These are phyloP conservation scores for Malurus alboscapulatus DNA, from an alignment of 2,113 vertebrate species.

Conservation along the genomic window DNA sequence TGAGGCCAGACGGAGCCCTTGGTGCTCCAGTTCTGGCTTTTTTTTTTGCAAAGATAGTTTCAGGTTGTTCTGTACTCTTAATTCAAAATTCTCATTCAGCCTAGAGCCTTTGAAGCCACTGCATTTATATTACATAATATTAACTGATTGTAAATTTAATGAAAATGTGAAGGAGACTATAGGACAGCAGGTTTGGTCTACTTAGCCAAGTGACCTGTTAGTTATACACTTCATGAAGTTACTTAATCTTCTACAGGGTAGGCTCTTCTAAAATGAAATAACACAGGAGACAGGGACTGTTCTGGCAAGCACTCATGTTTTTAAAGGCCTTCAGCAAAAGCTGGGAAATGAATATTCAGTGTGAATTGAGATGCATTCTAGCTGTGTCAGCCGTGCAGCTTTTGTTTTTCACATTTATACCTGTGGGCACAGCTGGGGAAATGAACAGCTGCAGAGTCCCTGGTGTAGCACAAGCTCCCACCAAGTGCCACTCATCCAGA, in stretches of 20 bases:
- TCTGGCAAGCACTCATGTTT: not conserved
- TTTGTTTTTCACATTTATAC: not conserved
- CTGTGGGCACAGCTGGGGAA: not conserved
- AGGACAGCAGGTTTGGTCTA: conserved; percentile 16
- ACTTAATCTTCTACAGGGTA: not conserved
- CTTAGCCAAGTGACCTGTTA: conserved; percentile 31
- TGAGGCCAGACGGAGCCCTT: not conserved
- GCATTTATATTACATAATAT: conserved; percentile 43
- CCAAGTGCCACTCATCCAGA: not conserved
- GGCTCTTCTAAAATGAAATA: not conserved
- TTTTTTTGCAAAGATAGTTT: not conserved
- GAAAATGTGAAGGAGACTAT: conserved; percentile 27
- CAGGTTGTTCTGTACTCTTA: conserved; percentile 17
- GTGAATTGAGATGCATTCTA: not conserved
- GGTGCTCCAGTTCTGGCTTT: not conserved
- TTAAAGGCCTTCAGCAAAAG: not conserved
- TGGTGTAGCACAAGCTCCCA: not conserved
- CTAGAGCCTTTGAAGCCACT: conserved; percentile 6
- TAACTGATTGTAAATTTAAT: conserved; percentile 47
- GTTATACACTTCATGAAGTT: conserved; percentile 3
- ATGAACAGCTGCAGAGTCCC: not conserved
- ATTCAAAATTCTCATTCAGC: conserved; percentile 36
- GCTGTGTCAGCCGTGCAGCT: not conserved
- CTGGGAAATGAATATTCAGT: conserved; percentile 8
- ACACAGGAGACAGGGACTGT: not conserved